Evolutionary conservation across 2,113 vertebrate species (phyloP).

Genomic region (Lampris megalopsis): DNA sequence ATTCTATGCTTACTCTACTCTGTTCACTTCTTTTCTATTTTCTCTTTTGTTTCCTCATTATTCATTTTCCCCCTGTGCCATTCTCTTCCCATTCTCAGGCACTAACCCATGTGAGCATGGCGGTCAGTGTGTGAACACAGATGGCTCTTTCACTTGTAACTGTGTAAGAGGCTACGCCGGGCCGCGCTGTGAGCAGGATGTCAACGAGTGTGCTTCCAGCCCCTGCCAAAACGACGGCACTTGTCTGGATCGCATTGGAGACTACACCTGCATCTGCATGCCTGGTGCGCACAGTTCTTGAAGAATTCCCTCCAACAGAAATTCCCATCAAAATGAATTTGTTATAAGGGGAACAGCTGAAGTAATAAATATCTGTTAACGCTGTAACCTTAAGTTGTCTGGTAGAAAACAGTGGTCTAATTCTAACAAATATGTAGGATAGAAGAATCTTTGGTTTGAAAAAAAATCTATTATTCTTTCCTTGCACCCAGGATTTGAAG

Average conservation of each 20-base stretch:
- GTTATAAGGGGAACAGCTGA: no score
- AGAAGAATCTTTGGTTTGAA: no score
- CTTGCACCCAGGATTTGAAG: conserved; percentile 84
- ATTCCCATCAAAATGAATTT: no score
- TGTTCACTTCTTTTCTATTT: not conserved
- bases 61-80: not conserved
- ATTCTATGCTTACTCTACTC: not conserved
- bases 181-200: conserved; percentile 89
- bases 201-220: conserved; percentile 87
- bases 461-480: not conserved
- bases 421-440: no score
- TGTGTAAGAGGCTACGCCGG: conserved; percentile 85
- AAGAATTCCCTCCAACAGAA: not conserved
- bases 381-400: no score
- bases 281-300: conserved; percentile 76
- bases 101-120: conserved; percentile 90
- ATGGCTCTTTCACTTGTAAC: conserved; percentile 88
- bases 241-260: conserved; percentile 90
- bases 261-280: conserved; percentile 91
- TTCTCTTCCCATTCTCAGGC: conserved; percentile 65
- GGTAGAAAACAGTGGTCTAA: no score
- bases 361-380: no score
- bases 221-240: conserved; percentile 91
- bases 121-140: conserved; percentile 88
- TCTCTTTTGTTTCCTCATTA: not conserved